Evolutionary conservation across 2,113 vertebrate species (phyloP), one percentile per base, ranked within the genome.

Genomic region (Morone chrysops): DNA sequence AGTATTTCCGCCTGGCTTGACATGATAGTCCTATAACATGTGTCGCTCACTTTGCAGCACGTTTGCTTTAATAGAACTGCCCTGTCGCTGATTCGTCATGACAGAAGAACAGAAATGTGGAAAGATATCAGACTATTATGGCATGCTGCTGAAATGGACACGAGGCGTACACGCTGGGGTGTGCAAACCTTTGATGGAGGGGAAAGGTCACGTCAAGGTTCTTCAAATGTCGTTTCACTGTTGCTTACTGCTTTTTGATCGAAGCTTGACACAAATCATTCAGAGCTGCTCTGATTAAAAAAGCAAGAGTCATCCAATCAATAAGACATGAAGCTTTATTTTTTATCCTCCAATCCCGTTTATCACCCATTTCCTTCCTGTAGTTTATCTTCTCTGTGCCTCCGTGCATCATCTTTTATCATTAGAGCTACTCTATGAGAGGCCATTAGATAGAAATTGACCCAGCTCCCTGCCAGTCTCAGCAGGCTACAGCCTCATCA

Each of bases 361-460:
- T 61, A 82, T 87, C 77, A 72, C 22, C 43, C 25, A 20, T 86
- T 87, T 88, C 74, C 86, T 73, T 68, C 54, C 82, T 50, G 47
- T 61, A 81, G 78, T 93, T 89, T 81, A 87, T 89, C 78, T 78
- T 69, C 41, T 45, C 36, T 0, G 18, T 48, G 56, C 61, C 40
- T 59, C 65, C 0, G 25, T 38, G 54, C 40, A 79, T 88, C 82
- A 83, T 92, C 80, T 86, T 87, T 92, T 84, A 90, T 87, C 86
- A 82, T 91, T 90, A 90, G 66, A 59, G 75, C 80, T 11, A 20
- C 83, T 68, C 66, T 65, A 90, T 84, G 86, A 90, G 85, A 82
- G 80, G 63, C 81, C 88, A 92, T 90, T 91, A 92, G 74, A 85
- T 80, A 88, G 79, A 85, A 89, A 92, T 88, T 92, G 91, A 92